Evolutionary conservation across 2,797 vertebrate genomes (phyloP).

Genomic region (Numenius phaeopus): DNA sequence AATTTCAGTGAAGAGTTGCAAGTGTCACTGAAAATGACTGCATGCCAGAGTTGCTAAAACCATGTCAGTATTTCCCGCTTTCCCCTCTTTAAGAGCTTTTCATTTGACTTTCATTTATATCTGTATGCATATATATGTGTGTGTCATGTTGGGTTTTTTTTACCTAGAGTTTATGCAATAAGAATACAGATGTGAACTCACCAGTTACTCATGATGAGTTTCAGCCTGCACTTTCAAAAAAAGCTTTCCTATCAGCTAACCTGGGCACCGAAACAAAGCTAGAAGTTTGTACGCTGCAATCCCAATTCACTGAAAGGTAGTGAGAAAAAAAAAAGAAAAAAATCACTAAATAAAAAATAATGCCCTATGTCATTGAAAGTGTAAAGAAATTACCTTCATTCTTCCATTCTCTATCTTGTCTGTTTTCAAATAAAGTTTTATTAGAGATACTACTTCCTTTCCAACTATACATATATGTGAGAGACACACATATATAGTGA

Average conservation of each 20-base stretch:
- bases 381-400: neutral
- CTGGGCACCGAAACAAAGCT: neutral
- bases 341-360: neutral
- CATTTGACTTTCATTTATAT: neutral
- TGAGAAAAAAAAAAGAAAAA: neutral
- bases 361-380: neutral
- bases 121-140: fast-evolving
- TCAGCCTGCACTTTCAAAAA: neutral
- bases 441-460: neutral
- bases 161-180: neutral
- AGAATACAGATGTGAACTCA: neutral
- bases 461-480: neutral
- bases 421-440: neutral
- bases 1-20: neutral
- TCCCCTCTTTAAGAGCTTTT: neutral
- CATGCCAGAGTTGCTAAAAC: neutral
- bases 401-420: neutral
- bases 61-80: neutral
- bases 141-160: neutral
- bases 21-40: neutral
- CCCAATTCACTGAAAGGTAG: neutral
- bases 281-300: neutral
- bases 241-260: neutral
- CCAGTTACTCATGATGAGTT: neutral
- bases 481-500: neutral